These are phyloP conservation scores for Rhabdornis inornatus DNA, from an alignment of 2,113 vertebrate genomes.

Conservation along the genomic window DNA sequence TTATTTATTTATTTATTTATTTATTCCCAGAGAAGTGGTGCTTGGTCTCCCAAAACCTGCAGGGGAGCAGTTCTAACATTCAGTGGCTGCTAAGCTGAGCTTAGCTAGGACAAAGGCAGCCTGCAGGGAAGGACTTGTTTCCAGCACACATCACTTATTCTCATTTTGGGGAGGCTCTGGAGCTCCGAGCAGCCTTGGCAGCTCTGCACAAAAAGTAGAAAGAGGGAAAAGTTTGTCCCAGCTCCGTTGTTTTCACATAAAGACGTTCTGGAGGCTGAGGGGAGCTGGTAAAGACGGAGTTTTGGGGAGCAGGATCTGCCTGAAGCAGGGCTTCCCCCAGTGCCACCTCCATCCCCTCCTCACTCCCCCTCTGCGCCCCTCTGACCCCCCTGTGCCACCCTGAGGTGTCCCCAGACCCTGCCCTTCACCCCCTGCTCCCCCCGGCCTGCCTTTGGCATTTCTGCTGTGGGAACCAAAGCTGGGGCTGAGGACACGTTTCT, in stretches of 20 bases:
- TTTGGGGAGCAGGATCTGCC: background rate
- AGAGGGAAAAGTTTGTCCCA: background rate
- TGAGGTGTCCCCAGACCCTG: too few species aligned
- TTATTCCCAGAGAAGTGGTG: background rate
- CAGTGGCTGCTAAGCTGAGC: background rate
- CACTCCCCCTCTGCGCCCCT: too few species aligned
- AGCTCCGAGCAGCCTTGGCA: too few species aligned
- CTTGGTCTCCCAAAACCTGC: background rate
- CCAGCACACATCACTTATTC: background rate
- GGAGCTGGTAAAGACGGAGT: background rate
- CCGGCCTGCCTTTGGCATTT: too few species aligned
- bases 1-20: too few species aligned
- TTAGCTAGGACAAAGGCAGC: background rate
- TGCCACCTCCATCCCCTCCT: background rate
- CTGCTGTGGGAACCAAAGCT: too few species aligned
- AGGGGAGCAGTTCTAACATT: background rate
- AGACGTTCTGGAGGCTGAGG: background rate
- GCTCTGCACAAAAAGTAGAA: background rate
- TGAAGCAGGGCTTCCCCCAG: too few species aligned
- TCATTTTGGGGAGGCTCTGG: background rate
- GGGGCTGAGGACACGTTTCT: too few species aligned
- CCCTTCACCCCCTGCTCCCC: too few species aligned
- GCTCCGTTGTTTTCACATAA: background rate
- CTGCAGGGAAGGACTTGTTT: background rate
- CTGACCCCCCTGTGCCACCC: too few species aligned